phyloP scores from a whole-genome alignment of 92 coral and sea anemone genomes.

The Epizoanthus ramosus region DNA sequence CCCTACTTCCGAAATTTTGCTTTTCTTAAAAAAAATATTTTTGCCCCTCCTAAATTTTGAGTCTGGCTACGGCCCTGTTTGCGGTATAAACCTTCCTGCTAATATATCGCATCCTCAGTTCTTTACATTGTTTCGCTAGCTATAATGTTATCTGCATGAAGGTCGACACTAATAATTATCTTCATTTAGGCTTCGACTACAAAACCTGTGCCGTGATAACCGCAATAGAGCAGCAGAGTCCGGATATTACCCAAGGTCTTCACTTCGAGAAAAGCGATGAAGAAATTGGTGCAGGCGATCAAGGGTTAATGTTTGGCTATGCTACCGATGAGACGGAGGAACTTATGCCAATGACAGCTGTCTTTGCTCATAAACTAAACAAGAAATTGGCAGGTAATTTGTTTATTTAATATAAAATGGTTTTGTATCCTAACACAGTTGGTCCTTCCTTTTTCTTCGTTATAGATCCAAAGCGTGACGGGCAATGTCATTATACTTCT shows the following conservation, averaged over 20 bases:
- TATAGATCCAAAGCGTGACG: no score
- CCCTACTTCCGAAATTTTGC: no score
- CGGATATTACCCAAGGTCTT: conserved; percentile 70
- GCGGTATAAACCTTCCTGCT: not conserved
- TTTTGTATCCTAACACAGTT: no score
- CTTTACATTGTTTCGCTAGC: not conserved
- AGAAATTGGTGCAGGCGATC: conserved; percentile 74
- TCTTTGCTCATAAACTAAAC: conserved; percentile 63
- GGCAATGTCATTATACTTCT: no score
- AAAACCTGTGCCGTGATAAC: conserved; percentile 73
- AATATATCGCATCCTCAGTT: not conserved
- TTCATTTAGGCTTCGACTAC: conserved; percentile 69
- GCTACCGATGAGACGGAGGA: conserved; percentile 72
- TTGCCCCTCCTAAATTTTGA: no score
- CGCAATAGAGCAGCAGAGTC: conserved; percentile 65
- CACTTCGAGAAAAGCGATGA: conserved; percentile 53
- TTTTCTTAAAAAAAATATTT: no score
- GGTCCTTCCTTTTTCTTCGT: no score
- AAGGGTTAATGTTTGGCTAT: conserved; percentile 76
- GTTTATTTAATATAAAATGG: no score
- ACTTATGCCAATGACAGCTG: conserved; percentile 64
- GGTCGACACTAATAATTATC: not conserved
- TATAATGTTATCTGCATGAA: no score
- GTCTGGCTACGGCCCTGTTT: not conserved
- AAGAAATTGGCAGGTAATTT: conserved; percentile 43